A percentile compares a stretch with the other conserved stretches of the same genome.
phyloP scores from a whole-genome alignment of 1,140 invertebrate species.

The Drosophila insularis region DNA sequence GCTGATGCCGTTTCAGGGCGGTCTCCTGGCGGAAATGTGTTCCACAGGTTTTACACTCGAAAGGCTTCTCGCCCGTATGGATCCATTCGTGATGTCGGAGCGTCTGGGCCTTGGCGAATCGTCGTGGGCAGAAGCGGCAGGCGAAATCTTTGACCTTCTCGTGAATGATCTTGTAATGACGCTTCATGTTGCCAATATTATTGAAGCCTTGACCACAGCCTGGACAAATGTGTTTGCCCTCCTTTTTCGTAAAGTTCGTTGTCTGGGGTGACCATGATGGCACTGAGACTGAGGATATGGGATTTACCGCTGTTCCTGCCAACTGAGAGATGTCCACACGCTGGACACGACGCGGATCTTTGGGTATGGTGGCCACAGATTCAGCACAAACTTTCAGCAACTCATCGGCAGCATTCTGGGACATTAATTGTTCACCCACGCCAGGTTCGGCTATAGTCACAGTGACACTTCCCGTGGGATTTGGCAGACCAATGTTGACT shows the following conservation, averaged over 20 bases:
- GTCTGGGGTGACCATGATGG: constrained; percentile 74
- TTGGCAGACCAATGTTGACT: not conserved
- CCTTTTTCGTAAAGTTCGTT: constrained; percentile 78
- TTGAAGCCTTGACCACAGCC: constrained; percentile 79
- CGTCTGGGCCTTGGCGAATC: constrained; percentile 78
- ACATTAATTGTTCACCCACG: constrained; percentile 36
- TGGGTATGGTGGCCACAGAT: constrained; percentile 74
- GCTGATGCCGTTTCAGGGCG: constrained; percentile 74
- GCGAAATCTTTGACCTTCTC: constrained; percentile 79
- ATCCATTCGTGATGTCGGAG: constrained; percentile 81
- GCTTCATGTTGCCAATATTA: constrained; percentile 76
- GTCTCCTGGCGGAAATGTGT: constrained; percentile 77
- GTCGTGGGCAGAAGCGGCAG: constrained; percentile 72
- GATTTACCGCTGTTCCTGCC: constrained; percentile 74
- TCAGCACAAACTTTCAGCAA: constrained; percentile 76
- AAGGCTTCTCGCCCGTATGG: constrained; percentile 83
- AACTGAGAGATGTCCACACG: constrained; percentile 71
- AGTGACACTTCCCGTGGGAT: not conserved
- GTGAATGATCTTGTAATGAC: constrained; percentile 79
- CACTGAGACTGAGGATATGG: constrained; percentile 72
- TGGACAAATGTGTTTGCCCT: constrained; percentile 76
- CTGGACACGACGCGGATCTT: constrained; percentile 71
- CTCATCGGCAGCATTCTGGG: constrained; percentile 75
- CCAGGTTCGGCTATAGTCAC: not conserved
- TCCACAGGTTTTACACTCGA: constrained; percentile 73